Base-by-base conservation (phyloP, 2,113 vertebrate genomes). In the Petromus typicus region DNA sequence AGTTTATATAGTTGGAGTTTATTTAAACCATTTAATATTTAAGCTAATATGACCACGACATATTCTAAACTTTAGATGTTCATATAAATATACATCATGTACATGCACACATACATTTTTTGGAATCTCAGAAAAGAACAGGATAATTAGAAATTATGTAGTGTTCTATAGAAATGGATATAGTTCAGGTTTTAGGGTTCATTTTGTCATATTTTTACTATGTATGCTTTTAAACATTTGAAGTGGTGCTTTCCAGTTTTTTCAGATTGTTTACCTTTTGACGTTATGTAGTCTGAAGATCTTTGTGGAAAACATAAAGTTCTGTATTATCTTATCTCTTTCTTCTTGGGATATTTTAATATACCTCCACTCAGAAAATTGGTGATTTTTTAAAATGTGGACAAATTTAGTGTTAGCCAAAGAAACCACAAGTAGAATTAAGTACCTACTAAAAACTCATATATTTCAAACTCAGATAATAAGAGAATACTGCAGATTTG, bases 181-280 rank as follows among this genome's bases (percentile, higher is more conserved):
- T 86, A 56, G 54, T 86, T 3, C 17, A 82, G 13, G 2, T 61
- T 61, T 94, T 90, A 90, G 71, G 54, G 13, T 81, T 94, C 34
- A 71, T 80, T 93, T n/a, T 94, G 54, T 96, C 57, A 92, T 56
- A 73, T 94, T 16, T 93, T 94, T 96, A n/a, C 9, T 86, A 25
- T 79, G 84, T 92, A 43, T 86, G 25, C 27, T 95, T 94, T 83
- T 94, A 45, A 25, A 45, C n/a, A 95, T 83, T 73, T 91, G 80
- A 95, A 90, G 66, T 30, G 76, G 76, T 59, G 20, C 48, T 84
- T 78, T 96, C 18, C 67, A 13, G 30, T 76, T 73, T 51, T 82
- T 96, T 67, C 56, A 82, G n/a, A 56, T 75, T 86, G 27, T 71
- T 64, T 73, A 79, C n/a, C 48, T 61, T 75, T 86, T 87, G 92